Base-by-base conservation (phyloP, 2,113 vertebrate species). In the Charina bottae region DNA sequence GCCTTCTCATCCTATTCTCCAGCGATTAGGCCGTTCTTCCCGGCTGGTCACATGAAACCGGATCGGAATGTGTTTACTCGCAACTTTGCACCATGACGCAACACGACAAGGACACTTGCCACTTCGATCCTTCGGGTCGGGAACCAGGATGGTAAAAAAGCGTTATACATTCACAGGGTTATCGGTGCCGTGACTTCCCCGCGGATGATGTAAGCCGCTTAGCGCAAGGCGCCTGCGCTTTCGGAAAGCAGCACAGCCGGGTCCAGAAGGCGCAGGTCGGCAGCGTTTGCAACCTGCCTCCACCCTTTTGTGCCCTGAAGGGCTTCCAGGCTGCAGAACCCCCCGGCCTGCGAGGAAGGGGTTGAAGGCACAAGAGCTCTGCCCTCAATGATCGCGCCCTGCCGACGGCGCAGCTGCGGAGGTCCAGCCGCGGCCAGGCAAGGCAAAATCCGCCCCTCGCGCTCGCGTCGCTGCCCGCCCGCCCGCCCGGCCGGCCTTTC, bases 141-240 rank as follows among this genome's bases (percentile, higher is more conserved):
- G 64, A 17, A 12, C 5, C 64, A 1, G n/a, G n/a, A 33, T 7
- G 68, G 19, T 7, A 49, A 49, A 49, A 49, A 49, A 7, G 1
- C 17, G 17, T 78, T 37, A 37, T 17, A 8, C 68, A 21, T 78
- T 78, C 2, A 9, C 33, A 21, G 33, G 19, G 68, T 8, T 8
- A 3, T 37, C 15, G 72, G n/a, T 0, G 33, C 17, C n/a, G 0
- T 15, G 0, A 6, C 2, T 0, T 0, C 33, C 72, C 72, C 0
- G 72, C 7, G 17, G 33, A 4, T 42, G 7, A 42, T 0, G 9
- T 7, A 2, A 21, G 33, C 15, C 0, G 68, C 68, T 78, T 78
- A 0, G 68, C 68, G 68, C 68, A 1, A 37, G n/a, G 68, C n/a
- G 68, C 68, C 72, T 78, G 72, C 72, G 33, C 72, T 78, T 78